Percentiles rank a stretch among this genome's conserved stretches.
phyloP scores from a whole-genome alignment of 2,113 vertebrate species.

The Gnathonemus longibarbis region DNA sequence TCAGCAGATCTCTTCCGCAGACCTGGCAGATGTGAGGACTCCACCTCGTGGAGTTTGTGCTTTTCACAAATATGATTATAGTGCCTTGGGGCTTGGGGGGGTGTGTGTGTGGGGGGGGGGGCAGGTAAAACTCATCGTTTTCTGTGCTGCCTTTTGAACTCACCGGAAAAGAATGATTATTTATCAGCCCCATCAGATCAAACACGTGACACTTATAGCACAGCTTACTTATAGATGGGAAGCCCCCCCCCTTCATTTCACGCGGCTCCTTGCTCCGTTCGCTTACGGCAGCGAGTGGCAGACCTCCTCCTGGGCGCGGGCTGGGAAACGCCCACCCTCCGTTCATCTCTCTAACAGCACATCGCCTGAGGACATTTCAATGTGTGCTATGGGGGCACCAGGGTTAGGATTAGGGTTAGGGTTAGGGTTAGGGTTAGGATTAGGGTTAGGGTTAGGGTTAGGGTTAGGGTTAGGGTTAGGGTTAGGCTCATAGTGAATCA shows the following conservation, averaged over 20 bases:
- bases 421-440: no score
- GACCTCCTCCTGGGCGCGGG: background rate
- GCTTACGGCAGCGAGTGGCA: background rate
- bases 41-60: background rate
- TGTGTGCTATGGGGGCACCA: background rate
- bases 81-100: background rate
- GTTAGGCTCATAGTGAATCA: background rate
- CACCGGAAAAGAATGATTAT: background rate
- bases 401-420: background rate
- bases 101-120: background rate
- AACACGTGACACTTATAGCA: background rate
- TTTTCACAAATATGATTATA: background rate
- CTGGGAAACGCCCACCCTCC: background rate
- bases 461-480: no score
- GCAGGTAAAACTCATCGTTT: background rate
- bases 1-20: background rate
- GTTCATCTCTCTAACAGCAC: background rate
- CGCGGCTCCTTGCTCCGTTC: background rate
- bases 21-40: background rate
- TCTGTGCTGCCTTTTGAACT: constrained; percentile 13
- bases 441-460: no score
- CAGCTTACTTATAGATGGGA: constrained; percentile 6
- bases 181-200: background rate
- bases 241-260: background rate
- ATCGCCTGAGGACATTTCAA: background rate